Evolutionary conservation across 2,113 vertebrate genomes (phyloP), one percentile per base, ranked within the genome.

Genomic region (Canis aureus): DNA sequence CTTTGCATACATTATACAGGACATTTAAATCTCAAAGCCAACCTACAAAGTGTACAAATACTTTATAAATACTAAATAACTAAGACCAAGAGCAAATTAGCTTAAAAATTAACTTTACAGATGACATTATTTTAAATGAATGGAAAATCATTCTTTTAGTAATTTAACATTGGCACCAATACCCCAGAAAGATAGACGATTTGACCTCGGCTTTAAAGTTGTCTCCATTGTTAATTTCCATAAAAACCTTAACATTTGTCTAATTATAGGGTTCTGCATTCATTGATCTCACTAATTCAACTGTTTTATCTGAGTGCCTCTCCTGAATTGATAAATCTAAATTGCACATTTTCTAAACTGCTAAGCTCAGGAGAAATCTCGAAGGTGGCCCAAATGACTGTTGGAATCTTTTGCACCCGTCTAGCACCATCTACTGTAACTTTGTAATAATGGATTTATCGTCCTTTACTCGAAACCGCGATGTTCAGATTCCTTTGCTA

Each of bases 401-500:
- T 35, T 92, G 78, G 27, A 85, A 84, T 97, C 97, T 99, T 99
- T 98, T 95, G 97, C 71, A 98, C 98, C 98, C 95, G 53, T 97
- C 98, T 98, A 98, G 98, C 98, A 98, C 99, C 99, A 99, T 98
- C 98, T 99, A 99, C 98, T 97, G 99, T 95, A 73, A 95, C 97
- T 97, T 95, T 79, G 69, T n/a, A 87, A 96, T 73, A 98, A 23
- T 97, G 97, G 81, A 82, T 91, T 91, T 95, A 92, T 90, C 59
- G 2, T 78, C 29, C 29, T 67, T 97, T 76, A 67, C 64, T n/a
- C 25, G 10, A 80, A 67, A 87, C 27, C 13, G 5, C 87, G 16
- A 76, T 71, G 16, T 86, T 84, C 23, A 1, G 7, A 83, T 88
- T 95, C 80, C 85, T 96, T 94, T 23, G 92, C 8, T 96, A 76